Evolutionary conservation across 2,888 invertebrate species (phyloP).

Genomic region (Watsonalla binaria): DNA sequence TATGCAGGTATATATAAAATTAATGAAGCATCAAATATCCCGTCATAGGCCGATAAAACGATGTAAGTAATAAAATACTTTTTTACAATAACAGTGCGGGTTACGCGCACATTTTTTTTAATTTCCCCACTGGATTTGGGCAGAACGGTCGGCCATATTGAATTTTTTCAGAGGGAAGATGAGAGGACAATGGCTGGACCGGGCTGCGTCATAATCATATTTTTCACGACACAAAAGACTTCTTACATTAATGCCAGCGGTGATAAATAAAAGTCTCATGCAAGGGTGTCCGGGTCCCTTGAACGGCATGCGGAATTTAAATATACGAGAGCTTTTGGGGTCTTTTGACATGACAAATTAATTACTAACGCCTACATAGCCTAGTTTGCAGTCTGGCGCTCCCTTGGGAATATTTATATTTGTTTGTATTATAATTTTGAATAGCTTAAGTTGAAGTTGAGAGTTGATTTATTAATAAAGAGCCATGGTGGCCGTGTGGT

Average conservation of each 20-base stretch:
- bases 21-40: slow-evolving; percentile 5
- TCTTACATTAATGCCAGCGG: slow-evolving; percentile 68
- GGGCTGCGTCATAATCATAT: slow-evolving; percentile 72
- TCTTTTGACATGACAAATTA: too few species aligned
- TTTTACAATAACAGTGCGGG: slow-evolving; percentile 2
- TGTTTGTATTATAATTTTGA: too few species aligned
- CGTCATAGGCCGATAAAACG: slow-evolving; percentile 11
- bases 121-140: slow-evolving; percentile 34
- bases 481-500: too few species aligned
- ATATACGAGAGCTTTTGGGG: not conserved
- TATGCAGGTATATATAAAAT: too few species aligned
- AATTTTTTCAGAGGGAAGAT: slow-evolving; percentile 52
- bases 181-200: slow-evolving; percentile 68
- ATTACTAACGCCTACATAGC: too few species aligned
- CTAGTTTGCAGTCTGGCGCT: too few species aligned
- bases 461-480: too few species aligned
- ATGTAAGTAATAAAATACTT: slow-evolving; percentile 11
- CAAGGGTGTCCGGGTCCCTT: slow-evolving; percentile 30
- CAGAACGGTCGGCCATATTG: slow-evolving; percentile 52
- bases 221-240: slow-evolving; percentile 69
- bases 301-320: slow-evolving; percentile 7
- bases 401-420: too few species aligned
- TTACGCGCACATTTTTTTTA: slow-evolving; percentile 33
- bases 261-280: slow-evolving; percentile 70
- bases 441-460: too few species aligned